Evolutionary conservation across 2,797 vertebrate genomes (phyloP).

Genomic region (Lacerta viridis): DNA sequence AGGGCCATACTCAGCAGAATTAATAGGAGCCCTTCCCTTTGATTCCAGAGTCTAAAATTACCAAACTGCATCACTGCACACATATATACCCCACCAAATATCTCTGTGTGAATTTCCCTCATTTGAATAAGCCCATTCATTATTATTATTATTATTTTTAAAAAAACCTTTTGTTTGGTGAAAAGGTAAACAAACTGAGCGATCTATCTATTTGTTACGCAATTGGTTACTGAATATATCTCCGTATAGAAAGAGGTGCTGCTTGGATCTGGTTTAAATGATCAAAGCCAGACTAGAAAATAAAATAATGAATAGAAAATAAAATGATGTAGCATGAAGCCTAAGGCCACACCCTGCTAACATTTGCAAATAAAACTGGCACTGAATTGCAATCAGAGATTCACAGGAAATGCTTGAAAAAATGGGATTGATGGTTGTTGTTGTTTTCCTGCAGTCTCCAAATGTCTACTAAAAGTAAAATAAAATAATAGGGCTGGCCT

Average conservation of each 20-base stretch:
- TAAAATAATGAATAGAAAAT: background rate
- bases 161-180: background rate
- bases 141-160: background rate
- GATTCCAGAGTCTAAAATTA: too few relatives aligned
- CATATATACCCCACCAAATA: background rate
- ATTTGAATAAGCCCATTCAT: conserved; percentile 13
- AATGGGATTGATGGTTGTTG: background rate
- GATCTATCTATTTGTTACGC: background rate
- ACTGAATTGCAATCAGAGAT: background rate
- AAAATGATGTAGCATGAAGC: background rate
- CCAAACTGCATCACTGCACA: background rate
- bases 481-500: background rate
- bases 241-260: background rate
- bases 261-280: background rate
- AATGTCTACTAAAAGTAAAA: background rate
- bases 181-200: background rate
- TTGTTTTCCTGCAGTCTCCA: background rate
- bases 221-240: background rate
- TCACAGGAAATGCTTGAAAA: background rate
- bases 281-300: background rate
- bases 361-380: conserved; percentile 57
- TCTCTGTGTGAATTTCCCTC: background rate
- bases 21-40: too few relatives aligned
- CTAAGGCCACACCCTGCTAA: background rate
- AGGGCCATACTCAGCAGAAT: too few relatives aligned